Conservation (phyloP, 2,888 invertebrate genomes). For the Eristalis arbustorum region DNA sequence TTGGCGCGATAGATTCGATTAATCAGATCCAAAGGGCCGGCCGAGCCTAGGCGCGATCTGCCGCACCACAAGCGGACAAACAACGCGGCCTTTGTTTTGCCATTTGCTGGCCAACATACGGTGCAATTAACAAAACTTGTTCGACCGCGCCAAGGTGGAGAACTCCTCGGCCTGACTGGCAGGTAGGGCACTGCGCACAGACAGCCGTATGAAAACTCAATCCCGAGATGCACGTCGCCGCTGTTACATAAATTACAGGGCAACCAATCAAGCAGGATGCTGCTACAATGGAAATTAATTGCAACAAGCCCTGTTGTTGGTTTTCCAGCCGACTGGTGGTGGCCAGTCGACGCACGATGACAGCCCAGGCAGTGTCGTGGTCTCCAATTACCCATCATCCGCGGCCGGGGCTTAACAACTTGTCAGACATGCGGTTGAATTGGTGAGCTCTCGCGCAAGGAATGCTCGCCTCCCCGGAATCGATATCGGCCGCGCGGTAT, state of each 20-base stretch:
- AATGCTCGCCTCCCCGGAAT: conserved; percentile 1
- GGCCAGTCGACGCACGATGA: background rate
- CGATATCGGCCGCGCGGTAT: background rate
- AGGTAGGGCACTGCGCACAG: conserved; percentile 24
- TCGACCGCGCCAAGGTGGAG: background rate
- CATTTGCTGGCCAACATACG: background rate
- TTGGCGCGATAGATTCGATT: background rate
- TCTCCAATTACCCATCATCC: conserved; percentile 23
- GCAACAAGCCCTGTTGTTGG: background rate
- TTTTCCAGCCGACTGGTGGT: background rate
- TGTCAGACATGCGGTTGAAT: conserved; percentile 31
- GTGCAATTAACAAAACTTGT: conserved; percentile 5
- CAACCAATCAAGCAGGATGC: conserved; percentile 38
- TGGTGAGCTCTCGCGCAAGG: conserved; percentile 1
- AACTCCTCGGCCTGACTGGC: conserved; percentile 39
- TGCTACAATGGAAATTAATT: conserved; percentile 17
- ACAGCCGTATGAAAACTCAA: conserved; percentile 25
- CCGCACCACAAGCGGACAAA: background rate
- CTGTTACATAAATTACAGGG: conserved; percentile 43
- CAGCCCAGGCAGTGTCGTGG: background rate
- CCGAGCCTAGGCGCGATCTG: background rate
- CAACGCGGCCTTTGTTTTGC: background rate
- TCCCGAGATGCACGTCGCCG: conserved; percentile 11
- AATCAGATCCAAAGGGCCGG: background rate
- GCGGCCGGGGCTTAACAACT: conserved; percentile 3